phyloP scores from a whole-genome alignment of 2,888 invertebrate species.

The Craniophora ligustri region DNA sequence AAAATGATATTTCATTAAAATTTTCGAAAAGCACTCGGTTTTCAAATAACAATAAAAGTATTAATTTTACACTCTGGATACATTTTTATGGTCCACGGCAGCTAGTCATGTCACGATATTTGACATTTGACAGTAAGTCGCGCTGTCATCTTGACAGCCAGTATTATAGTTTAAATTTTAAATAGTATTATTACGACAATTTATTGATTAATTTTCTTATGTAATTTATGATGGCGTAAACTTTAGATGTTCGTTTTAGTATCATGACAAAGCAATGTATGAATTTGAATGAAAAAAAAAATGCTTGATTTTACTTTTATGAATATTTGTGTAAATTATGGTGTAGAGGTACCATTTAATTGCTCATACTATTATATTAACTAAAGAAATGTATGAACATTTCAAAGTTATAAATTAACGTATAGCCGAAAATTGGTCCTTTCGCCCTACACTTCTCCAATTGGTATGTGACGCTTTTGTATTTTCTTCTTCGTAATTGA shows the following conservation, averaged over 20 bases:
- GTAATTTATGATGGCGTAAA: slow-evolving; percentile 85
- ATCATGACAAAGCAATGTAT: slow-evolving; percentile 85
- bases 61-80: slow-evolving; percentile 52
- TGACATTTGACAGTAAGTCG: slow-evolving; percentile 63
- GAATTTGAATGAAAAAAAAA: slow-evolving; percentile 73
- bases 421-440: slow-evolving; percentile 21
- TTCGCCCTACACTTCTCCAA: slow-evolving; percentile 49
- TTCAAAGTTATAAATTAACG: background rate
- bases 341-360: slow-evolving; percentile 23
- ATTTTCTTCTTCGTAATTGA: slow-evolving; percentile 62
- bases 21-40: slow-evolving; percentile 44
- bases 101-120: slow-evolving; percentile 83
- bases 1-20: slow-evolving; percentile 19
- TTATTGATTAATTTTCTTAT: slow-evolving; percentile 75
- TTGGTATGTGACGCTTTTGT: slow-evolving; percentile 75
- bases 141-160: slow-evolving; percentile 68
- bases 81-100: slow-evolving; percentile 69
- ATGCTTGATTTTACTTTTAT: slow-evolving; percentile 73
- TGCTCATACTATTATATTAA: slow-evolving; percentile 15
- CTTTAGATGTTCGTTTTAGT: slow-evolving; percentile 83
- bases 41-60: slow-evolving; percentile 44
- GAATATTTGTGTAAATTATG: slow-evolving; percentile 75
- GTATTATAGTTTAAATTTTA: slow-evolving; percentile 61
- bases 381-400: slow-evolving; percentile 8
- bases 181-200: slow-evolving; percentile 57